phyloP scores from a whole-genome alignment of 2,888 invertebrate genomes.

The Callosobruchus maculatus region DNA sequence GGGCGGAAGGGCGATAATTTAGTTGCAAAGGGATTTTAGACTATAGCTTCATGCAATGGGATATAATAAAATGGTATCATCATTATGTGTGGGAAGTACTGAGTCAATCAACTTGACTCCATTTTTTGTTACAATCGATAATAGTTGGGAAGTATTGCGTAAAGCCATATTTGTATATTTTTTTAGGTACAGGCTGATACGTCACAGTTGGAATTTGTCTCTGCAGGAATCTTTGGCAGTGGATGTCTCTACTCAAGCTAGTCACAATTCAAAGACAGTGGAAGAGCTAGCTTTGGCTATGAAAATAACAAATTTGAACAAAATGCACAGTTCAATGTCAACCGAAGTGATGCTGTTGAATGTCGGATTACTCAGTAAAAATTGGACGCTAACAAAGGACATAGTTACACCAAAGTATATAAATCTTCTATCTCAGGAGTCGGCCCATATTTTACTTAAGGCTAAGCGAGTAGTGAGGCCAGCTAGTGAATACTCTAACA shows the following conservation, averaged over 20 bases:
- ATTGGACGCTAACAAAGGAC: slow-evolving; percentile 54
- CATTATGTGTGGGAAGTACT: too few species aligned
- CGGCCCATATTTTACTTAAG: slow-evolving; percentile 54
- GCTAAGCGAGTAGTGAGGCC: slow-evolving; percentile 40
- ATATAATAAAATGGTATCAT: too few species aligned
- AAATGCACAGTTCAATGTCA: slow-evolving; percentile 58
- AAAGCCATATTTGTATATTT: slow-evolving; percentile 4
- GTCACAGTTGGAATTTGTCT: slow-evolving; percentile 62
- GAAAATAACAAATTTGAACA: slow-evolving; percentile 67
- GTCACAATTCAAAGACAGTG: slow-evolving; percentile 44
- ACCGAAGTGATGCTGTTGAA: slow-evolving; percentile 57
- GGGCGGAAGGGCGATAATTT: too few species aligned
- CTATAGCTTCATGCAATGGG: too few species aligned
- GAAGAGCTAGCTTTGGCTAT: slow-evolving; percentile 65
- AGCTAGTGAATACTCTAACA: slow-evolving; percentile 41
- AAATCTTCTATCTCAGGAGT: slow-evolving; percentile 52
- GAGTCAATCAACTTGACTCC: too few species aligned
- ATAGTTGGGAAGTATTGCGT: background rate
- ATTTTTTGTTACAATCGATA: too few species aligned
- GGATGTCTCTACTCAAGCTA: slow-evolving; percentile 51
- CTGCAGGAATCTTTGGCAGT: slow-evolving; percentile 60
- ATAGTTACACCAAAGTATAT: slow-evolving; percentile 42
- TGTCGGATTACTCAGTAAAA: slow-evolving; percentile 58
- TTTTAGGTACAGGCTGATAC: slow-evolving; percentile 57
- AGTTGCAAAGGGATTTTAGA: too few species aligned